Base-by-base conservation (phyloP, 2,797 vertebrate genomes). In the Smutsia gigantea region DNA sequence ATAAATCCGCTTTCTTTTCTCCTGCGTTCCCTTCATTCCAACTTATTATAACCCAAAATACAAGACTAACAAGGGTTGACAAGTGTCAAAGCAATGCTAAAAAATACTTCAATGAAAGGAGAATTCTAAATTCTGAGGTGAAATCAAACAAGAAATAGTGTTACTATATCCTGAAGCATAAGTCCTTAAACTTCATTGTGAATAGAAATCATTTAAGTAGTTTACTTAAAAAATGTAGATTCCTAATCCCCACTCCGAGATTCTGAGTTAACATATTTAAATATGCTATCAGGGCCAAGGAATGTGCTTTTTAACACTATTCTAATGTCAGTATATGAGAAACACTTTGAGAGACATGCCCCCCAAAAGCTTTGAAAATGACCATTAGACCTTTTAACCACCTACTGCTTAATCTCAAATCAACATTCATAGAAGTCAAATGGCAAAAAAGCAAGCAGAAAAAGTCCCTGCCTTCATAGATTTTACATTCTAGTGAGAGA, bases 391-490 rank as follows among this genome's bases (percentile, higher is more conserved):
- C 29, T 86, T 90, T 83, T 17, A 79, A 82, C 19, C 3, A 91
- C 23, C 23, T 87, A 90, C 29, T 64, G 55, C 59, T 85, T 91
- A 93, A 84, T 37, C 90, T 64, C 61, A 82, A 89, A 42, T 55
- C 49, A 90, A 95, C 25, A 84, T 74, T 90, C 34, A 95, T 3
- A 63, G 46, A 84, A 83, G 10, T 83, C 61, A 96, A 95, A 88
- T 15, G 49, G 59, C 42, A 95, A 64, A 18, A 84, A 63, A 71
- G 18, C 55, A 94, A 87, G 53, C 23, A 90, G 57, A 87, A 94
- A 93, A 85, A 72, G 31, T 83, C 34, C 31, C 51, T 95, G 49
- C 12, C 46, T 10, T 87, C 39, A 93, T 0, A 88, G 9, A 72
- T 68, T 93, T 96, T 81, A 46, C 10, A 87, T 77, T 78, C 49